Base-by-base conservation (phyloP, 2,888 invertebrate genomes). In the Caenorhabditis angaria region DNA sequence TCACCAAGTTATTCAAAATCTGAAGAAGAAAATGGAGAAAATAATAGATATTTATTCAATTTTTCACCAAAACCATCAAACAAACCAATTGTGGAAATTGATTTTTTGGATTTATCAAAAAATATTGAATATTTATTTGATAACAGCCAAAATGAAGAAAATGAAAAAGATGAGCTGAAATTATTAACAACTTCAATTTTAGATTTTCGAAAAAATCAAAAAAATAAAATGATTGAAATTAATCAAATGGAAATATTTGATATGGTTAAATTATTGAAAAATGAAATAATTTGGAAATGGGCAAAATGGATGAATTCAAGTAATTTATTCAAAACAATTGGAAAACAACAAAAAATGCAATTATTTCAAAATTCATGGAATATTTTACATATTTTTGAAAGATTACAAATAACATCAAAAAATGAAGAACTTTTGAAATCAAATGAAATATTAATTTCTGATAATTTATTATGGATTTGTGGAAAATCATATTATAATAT, bases 21-120 rank as follows among this genome's bases (percentile, higher is more conserved):
- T n/a, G n/a, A n/a, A n/a, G n/a, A n/a, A n/a, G n/a, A n/a, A 20
- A 47, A 51, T 20, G 54, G 25, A 29, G 18, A 48, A n/a, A 61
- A 70, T 50, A 54, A 65, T 12, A 58, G 61, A 54, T 58, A 65
- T 48, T 22, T 61, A 47, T 70, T 70, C 50, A 65, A 59, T 0
- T 70, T 70, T 35, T 25, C 58, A 8, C 70, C 70, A 27, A 70
- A 65, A 61, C 32, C 61, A 1, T 29, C 27, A 24, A 47, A 65
- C 47, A 61, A 70, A 25, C 53, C 56, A 14, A 61, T 54, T 22
- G 53, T 70, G 61, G 28, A 58, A 12, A 70, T 70, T 48, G 64
- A 65, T 35, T 70, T 70, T 32, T 58, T 50, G n/a, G 58, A 58
- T 5, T 35, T 70, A 10, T 50, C 65, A 18, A 41, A 47, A n/a